Evolutionary conservation across 2,888 invertebrate species (phyloP), one percentile per base, ranked within the genome.

Genomic region (Caenorhabditis auriculariae): DNA sequence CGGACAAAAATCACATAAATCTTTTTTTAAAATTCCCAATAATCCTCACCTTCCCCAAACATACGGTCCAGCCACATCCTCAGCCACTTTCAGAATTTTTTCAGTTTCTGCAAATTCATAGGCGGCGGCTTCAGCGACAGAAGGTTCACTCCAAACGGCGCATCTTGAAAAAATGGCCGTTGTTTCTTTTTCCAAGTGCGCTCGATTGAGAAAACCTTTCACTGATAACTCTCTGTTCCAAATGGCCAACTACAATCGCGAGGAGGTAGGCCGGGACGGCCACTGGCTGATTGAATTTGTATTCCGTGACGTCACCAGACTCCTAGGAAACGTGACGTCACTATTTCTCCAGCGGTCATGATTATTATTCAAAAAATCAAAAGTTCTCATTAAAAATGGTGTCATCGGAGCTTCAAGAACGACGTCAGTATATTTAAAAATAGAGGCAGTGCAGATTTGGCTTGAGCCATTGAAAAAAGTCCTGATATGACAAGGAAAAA

Each of bases 201-300:
- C 24, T 6, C 24, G 32, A 7, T 15, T 32, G 32, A 12, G 32
- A 32, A 32, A 32, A n/a, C 55, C 91, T 87, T 2, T 69, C 61
- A 27, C 71, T 73, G 48, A 81, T 72, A 5, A 67, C 78, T 51
- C 76, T 69, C 43, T 68, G 76, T 70, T 89, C 90, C 61, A 95
- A 81, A 43, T 87, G 88, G 0, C 93, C 95, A 21, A 89, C 89
- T 1, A 90, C 94, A 55, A 95, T 87, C 0, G 94, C 93, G 44
- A 94, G 86, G 51, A 95, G 85, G 81, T 94, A 95, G 0, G 91
- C 88, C 0, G 93, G 93, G 73, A 94, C 88, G 0, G 91, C 90
- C 49, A 93, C 87, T 5, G 88, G 87, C 49, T 72, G 77, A 2
- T 64, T 58, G 65, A 72, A 77, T 21, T 50, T 55, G 54, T 66